Base-by-base conservation (phyloP, 1,140 invertebrate species). In the Varroa destructor region DNA sequence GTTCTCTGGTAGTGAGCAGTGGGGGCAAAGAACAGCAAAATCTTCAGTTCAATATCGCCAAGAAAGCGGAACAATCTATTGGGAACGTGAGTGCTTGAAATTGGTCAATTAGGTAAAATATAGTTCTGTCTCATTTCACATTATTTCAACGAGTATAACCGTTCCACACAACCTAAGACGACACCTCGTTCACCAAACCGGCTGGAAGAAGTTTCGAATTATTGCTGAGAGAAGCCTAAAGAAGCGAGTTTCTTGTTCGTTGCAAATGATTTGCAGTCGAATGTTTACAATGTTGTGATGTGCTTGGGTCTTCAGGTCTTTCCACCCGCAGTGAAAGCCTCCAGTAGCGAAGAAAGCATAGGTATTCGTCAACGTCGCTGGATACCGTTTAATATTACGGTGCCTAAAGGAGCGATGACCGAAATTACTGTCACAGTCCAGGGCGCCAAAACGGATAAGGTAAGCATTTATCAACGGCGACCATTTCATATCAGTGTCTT, bases 381-480 rank as follows among this genome's bases (percentile, higher is more conserved):
- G 75, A 56, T 76, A 14, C 57, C 74, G 3, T 76, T 75, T 70
- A 74, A 74, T 43, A 72, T 75, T 25, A 75, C 74, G 3, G 75
- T 76, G n/a, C 75, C 75, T 1, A 61, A 71, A 1, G 72, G 75
- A 14, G 70, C 74, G 1, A 64, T 75, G 1, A 72, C 74, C 4
- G 74, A 75, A 55, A 70, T 76, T 8, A n/a, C 71, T 36, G 72
- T 72, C 0, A 56, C 72, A 51, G 58, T 73, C 4, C 55, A 56
- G 56, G 75, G 74, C 37, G 67, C 72, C 1, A 40, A 70, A n/a
- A 71, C 74, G 10, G 72, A 75, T 12, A 46, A 71, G 61, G 61
- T 67, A 67, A 36, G 46, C 25, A 58, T 14, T 42, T 3, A 3
- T 42, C 55, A n/a, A 12, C n/a, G 55, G n/a, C 25, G 25, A 25